Evolutionary conservation across 2,888 invertebrate species (phyloP), one percentile per base, ranked within the genome.

Genomic region (Callimorpha dominula): DNA sequence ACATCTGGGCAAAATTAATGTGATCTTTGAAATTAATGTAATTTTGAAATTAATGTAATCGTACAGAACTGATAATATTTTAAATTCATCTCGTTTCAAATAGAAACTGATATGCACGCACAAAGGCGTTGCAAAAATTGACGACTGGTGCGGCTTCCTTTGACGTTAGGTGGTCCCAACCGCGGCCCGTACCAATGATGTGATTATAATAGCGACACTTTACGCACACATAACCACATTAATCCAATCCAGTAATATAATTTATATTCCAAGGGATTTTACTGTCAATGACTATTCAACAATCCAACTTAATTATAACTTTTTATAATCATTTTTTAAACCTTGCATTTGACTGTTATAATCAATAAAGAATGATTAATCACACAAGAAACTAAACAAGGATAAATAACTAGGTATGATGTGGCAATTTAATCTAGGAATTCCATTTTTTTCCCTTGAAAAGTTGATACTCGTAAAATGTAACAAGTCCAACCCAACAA

Each of bases 171-270:
- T 95, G 95, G 95, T 94, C 92, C 83, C 86, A 84, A 84, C 87
- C 87, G 84, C 86, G 76, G 83, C 85, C 84, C 84, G 84, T 82
- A 80, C 87, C 87, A 90, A 85, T 94, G 94, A 95, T 94, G 94
- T 93, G 94, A 93, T 94, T 95, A 95, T 95, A 95, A 95, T 95
- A 94, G 94, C 93, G 91, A 92, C 92, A 94, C 90, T 92, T 91
- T 90, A 90, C 89, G 86, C 91, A 89, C 88, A 90, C 88, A 89
- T 86, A 85, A 74, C 70, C 71, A 76, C 88, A 87, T 90, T 89
- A 87, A 91, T 89, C 90, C 88, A 62, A 89, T 88, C 88, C 87
- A 89, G 87, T 84, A 84, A 83, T 78, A 81, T 80, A 85, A 85
- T 82, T 82, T 80, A 81, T 81, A 74, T 76, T 78, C 64, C 73